Base-by-base conservation (phyloP, 2,888 invertebrate species). In the Callimorpha dominula region DNA sequence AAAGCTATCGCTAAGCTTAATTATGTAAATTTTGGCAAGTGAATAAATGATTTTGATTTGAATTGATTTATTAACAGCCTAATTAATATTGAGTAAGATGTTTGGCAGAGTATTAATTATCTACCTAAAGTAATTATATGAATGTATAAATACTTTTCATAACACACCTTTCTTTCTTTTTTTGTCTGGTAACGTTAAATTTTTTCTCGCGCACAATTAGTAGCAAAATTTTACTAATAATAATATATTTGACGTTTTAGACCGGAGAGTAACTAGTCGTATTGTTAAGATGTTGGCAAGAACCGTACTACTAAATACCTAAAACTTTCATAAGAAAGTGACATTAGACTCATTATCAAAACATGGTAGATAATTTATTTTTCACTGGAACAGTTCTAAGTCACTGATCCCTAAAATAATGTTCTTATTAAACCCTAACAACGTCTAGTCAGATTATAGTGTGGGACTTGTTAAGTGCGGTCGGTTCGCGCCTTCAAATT, bases 381-480 rank as follows among this genome's bases (percentile, higher is more conserved):
- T 67, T 52, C 40, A 62, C 15, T 9, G 31, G 17, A 65, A 49
- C 42, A 63, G 17, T 20, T 52, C 49, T 20, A 46, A 43, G 14
- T 46, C 14, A 70, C 71, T 42, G 78, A 69, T 31, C 72, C 62
- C 65, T 71, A 78, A 74, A 65, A 60, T 54, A 66, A 73, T 52
- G 57, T 31, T 66, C 31, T 52, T 52, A 75, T 81, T 80, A 79
- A 76, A 72, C 60, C 15, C 12, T 80, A 85, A 85, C 81, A 73
- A 78, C 60, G 69, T 77, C 72, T 77, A 79, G 70, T 79, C 79
- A 81, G 82, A 85, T 85, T 83, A 84, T 76, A 76, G 78, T 65
- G 71, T 50, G 54, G 72, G 70, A 78, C 79, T 78, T 75, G 75
- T 73, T 74, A 79, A 82, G 76, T 71, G 62, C 69, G 43, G 74